A percentile compares a stretch with the other conserved stretches of the same genome.
phyloP scores from a whole-genome alignment of 2,888 invertebrate species.

The Spodoptera littoralis region DNA sequence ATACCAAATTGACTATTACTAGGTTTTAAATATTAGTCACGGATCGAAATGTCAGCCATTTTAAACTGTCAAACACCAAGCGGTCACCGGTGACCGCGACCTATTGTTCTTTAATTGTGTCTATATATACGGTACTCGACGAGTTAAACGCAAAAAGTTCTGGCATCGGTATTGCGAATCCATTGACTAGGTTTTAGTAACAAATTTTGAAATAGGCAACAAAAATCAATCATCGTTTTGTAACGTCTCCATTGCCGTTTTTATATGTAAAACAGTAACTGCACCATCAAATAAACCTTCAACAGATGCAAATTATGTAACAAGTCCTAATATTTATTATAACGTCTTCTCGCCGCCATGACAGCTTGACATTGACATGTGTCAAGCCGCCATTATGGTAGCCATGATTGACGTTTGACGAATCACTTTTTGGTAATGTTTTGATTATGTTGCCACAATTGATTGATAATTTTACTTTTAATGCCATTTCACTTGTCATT shows the following conservation, averaged over 20 bases:
- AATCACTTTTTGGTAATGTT: slow-evolving; percentile 12
- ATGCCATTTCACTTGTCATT: neutral
- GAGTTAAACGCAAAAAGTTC: slow-evolving; percentile 18
- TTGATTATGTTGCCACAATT: neutral
- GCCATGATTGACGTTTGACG: slow-evolving; percentile 30
- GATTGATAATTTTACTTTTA: too few relatives aligned
- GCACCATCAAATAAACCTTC: neutral
- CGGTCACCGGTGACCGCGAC: too few relatives aligned
- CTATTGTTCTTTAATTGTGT: too few relatives aligned
- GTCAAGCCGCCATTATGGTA: slow-evolving; percentile 22
- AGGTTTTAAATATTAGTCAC: slow-evolving; percentile 42
- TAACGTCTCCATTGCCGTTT: neutral
- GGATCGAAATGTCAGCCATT: slow-evolving; percentile 16
- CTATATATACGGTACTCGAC: too few relatives aligned
- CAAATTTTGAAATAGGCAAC: slow-evolving; percentile 19
- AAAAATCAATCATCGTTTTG: neutral
- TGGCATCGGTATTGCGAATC: slow-evolving; percentile 18
- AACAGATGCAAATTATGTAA: slow-evolving; percentile 24
- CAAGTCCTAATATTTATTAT: neutral
- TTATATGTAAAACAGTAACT: neutral
- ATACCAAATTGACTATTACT: slow-evolving; percentile 22
- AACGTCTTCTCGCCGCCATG: slow-evolving; percentile 5
- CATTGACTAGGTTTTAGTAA: slow-evolving; percentile 36
- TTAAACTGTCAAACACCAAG: too few relatives aligned
- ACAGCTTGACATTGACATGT: slow-evolving; percentile 40